These are phyloP conservation scores for Martes martes DNA, from an alignment of 2,113 vertebrate genomes.

Conservation along the genomic window DNA sequence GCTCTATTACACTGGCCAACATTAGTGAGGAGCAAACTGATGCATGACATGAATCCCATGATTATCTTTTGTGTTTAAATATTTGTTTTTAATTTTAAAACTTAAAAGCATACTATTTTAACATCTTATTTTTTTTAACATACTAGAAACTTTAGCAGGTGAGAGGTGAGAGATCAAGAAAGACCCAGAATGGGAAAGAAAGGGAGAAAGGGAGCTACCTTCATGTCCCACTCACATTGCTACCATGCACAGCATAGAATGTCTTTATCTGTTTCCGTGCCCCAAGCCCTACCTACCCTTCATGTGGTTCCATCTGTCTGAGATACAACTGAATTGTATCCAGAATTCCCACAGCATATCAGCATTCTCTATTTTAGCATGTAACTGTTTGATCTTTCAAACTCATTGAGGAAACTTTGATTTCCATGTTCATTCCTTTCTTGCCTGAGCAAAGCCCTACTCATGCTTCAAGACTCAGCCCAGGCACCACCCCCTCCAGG, in stretches of 20 bases:
- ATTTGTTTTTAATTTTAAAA: slow-evolving; percentile 3
- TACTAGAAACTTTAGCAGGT: not conserved
- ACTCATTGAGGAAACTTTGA: not conserved
- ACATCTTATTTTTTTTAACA: not conserved
- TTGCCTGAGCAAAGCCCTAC: not conserved
- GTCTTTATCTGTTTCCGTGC: not conserved
- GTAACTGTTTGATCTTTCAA: not conserved
- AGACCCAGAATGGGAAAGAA: not conserved
- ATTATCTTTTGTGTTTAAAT: not conserved
- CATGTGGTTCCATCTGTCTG: not conserved
- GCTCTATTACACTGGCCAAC: not conserved
- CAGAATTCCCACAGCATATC: not conserved
- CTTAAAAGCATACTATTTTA: not conserved
- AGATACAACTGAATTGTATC: not conserved
- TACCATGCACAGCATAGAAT: not conserved
- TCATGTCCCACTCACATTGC: not conserved
- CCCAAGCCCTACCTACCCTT: not conserved
- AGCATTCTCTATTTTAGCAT: not conserved
- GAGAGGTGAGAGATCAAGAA: not conserved
- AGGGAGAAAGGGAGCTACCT: not conserved
- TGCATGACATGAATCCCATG: not conserved
- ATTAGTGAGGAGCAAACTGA: not conserved
- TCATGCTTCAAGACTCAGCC: not conserved
- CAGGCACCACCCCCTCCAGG: not conserved
- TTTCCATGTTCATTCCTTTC: not conserved